Conservation (phyloP, 2,888 invertebrate genomes). For the Conomelus anceps region DNA sequence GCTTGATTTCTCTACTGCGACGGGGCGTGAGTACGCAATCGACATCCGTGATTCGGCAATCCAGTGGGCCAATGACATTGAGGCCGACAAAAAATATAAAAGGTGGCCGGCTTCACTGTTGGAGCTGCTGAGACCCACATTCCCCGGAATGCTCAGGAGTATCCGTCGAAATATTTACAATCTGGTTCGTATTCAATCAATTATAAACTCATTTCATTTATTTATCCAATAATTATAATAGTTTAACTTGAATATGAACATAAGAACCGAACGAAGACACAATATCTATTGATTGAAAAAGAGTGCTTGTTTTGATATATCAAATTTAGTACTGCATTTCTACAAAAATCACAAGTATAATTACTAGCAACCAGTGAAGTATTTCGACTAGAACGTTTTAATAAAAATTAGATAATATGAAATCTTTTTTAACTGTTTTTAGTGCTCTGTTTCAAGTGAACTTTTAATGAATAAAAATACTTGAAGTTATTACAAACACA, state of each 20-base stretch:
- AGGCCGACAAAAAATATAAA: conserved; percentile 78
- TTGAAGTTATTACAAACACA: too few species aligned
- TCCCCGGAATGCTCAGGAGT: conserved; percentile 93
- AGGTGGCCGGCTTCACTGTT: conserved; percentile 85
- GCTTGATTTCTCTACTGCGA: conserved; percentile 55
- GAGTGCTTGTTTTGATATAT: conserved; percentile 6
- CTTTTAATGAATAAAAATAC: too few species aligned
- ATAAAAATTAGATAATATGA: too few species aligned
- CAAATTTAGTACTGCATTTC: too few species aligned
- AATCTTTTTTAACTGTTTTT: too few species aligned
- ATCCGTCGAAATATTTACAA: conserved; percentile 80
- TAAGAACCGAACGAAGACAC: not conserved
- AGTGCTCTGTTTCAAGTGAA: too few species aligned
- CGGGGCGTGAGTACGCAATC: conserved; percentile 65
- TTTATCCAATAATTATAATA: not conserved
- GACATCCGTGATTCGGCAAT: conserved; percentile 92
- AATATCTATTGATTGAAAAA: not conserved
- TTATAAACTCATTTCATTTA: not conserved
- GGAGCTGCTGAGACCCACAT: conserved; percentile 91
- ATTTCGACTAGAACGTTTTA: too few species aligned
- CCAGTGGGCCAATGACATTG: conserved; percentile 92
- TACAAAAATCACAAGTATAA: too few species aligned
- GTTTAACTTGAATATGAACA: not conserved
- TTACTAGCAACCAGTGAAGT: too few species aligned
- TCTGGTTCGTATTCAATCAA: conserved; percentile 59